A percentile compares a stretch with the other conserved stretches of the same genome.
Conservation (phyloP, 2,797 vertebrate genomes). For the Atherinosoma microstoma region DNA sequence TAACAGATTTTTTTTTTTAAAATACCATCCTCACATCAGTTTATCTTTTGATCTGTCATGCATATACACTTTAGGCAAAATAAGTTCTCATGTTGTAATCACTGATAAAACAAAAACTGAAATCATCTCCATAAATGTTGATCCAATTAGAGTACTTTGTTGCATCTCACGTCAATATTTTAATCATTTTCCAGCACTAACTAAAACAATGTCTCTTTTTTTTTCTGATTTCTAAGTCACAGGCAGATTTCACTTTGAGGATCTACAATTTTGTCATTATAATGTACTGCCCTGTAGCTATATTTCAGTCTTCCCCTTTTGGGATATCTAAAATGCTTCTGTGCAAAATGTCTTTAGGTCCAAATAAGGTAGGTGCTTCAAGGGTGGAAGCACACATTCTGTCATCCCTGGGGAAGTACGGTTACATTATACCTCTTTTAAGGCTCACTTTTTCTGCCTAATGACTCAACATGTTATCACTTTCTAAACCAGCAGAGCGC, state of each 20-base stretch:
- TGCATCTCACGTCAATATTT: slow-evolving; percentile 22
- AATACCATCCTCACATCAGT: slow-evolving; percentile 43
- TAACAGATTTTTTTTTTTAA: slow-evolving; percentile 40
- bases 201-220: slow-evolving; percentile 19
- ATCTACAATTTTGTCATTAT: slow-evolving; percentile 76
- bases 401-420: slow-evolving; percentile 59
- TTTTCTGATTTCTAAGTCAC: slow-evolving; percentile 56
- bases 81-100: slow-evolving; percentile 46
- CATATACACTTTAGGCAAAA: slow-evolving; percentile 36
- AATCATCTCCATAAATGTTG: not conserved
- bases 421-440: slow-evolving; percentile 68
- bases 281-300: slow-evolving; percentile 69
- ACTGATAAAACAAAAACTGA: slow-evolving; percentile 19
- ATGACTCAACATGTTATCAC: slow-evolving; percentile 32
- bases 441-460: slow-evolving; percentile 26
- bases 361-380: slow-evolving; percentile 74
- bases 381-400: slow-evolving; percentile 68
- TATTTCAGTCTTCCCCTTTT: slow-evolving; percentile 67
- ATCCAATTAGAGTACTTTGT: slow-evolving; percentile 34
- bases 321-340: slow-evolving; percentile 74
- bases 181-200: slow-evolving; percentile 37
- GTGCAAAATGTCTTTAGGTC: slow-evolving; percentile 74
- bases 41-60: slow-evolving; percentile 48
- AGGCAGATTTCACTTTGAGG: slow-evolving; percentile 67
- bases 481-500: slow-evolving; percentile 80